These are phyloP conservation scores for Drosophila acutilabella DNA, from an alignment of 2,888 invertebrate species.

Conservation along the genomic window DNA sequence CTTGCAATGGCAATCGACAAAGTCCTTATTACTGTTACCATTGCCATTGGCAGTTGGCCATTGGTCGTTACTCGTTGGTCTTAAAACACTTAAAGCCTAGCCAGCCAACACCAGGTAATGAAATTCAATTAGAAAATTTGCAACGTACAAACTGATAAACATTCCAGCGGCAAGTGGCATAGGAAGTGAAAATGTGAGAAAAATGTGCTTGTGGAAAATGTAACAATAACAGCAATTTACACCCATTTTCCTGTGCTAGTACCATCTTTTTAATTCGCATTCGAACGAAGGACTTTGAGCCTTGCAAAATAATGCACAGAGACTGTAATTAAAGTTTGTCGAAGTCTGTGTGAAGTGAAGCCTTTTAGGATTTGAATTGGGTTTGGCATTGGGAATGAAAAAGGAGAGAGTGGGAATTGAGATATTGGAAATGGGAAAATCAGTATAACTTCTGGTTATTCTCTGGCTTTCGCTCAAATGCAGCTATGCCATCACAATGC, in stretches of 20 bases:
- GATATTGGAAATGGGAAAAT: conserved; percentile 20
- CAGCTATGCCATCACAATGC: conserved; percentile 39
- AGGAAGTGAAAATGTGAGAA: conserved; percentile 8
- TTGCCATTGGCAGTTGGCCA: conserved; percentile 30
- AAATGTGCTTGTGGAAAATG: conserved; percentile 41
- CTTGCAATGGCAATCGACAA: conserved; percentile 32
- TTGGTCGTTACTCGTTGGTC: not conserved
- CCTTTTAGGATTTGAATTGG: conserved; percentile 21
- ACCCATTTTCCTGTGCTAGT: conserved; percentile 42
- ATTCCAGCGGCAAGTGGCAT: not conserved
- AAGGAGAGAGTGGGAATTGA: too few relatives aligned
- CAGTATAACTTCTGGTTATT: conserved; percentile 11
- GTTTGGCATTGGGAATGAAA: conserved; percentile 33
- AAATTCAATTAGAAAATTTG: conserved; percentile 74
- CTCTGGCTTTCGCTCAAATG: conserved; percentile 21
- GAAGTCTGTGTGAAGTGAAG: conserved; percentile 43
- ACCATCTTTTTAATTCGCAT: conserved; percentile 24
- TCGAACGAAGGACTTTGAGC: conserved; percentile 28
- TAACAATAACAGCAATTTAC: conserved; percentile 72
- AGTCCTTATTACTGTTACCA: conserved; percentile 46
- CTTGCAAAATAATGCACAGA: conserved; percentile 64
- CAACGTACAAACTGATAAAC: conserved; percentile 29
- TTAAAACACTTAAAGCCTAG: conserved; percentile 49
- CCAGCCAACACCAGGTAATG: conserved; percentile 60
- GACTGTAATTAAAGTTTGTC: conserved; percentile 76